phyloP scores from a whole-genome alignment of 2,797 vertebrate genomes.

The Hydrolagus colliei region DNA sequence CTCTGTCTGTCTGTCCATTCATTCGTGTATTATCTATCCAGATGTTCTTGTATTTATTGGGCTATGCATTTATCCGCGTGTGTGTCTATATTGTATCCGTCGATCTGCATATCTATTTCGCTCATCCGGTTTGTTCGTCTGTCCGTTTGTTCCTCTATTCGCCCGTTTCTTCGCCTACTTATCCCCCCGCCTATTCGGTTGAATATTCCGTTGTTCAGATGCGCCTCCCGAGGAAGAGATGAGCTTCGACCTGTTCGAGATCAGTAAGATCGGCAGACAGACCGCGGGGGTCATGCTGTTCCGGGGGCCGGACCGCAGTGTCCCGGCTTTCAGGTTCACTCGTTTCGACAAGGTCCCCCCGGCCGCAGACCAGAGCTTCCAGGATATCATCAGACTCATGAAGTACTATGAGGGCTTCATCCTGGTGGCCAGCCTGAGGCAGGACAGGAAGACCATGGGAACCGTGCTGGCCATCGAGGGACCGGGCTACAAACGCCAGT shows the following conservation, averaged over 20 bases:
- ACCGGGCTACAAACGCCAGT: slow-evolving; percentile 68
- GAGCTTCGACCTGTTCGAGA: slow-evolving; percentile 80
- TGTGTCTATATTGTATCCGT: no score
- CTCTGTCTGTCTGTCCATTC: no score
- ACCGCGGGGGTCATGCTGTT: slow-evolving; percentile 88
- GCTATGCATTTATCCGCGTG: no score
- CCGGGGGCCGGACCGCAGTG: slow-evolving; percentile 68
- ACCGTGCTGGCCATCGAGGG: slow-evolving; percentile 82
- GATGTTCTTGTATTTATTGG: background rate
- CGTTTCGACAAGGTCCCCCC: slow-evolving; percentile 89
- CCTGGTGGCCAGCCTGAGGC: slow-evolving; percentile 77
- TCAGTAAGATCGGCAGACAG: slow-evolving; percentile 83
- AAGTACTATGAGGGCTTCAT: slow-evolving; percentile 86
- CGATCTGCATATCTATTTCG: no score
- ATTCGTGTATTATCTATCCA: background rate
- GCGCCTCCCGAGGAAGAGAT: slow-evolving; percentile 69
- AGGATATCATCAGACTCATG: slow-evolving; percentile 66
- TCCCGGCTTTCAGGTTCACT: slow-evolving; percentile 83
- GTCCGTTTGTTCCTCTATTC: no score
- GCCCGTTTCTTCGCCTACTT: background rate
- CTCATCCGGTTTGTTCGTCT: no score
- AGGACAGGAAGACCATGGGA: slow-evolving; percentile 81
- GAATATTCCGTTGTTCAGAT: slow-evolving; percentile 53
- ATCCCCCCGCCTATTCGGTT: background rate
- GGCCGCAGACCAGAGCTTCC: slow-evolving; percentile 62